Percentiles rank a stretch among this genome's conserved stretches.
These are phyloP conservation scores for Porites divaricata DNA, from an alignment of 92 coral and sea anemone species.

Conservation along the genomic window DNA sequence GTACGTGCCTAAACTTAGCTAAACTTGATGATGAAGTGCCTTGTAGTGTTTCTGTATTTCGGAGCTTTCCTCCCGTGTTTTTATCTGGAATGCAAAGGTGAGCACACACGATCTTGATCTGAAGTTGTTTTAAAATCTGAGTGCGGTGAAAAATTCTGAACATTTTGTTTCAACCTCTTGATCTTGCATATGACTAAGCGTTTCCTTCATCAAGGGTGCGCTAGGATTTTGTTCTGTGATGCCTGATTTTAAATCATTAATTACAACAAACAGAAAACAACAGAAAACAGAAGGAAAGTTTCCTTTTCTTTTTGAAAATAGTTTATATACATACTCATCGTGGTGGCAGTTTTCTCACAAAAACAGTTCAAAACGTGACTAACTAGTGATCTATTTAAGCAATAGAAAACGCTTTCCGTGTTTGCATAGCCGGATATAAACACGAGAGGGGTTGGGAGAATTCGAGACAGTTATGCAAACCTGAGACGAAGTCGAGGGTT, in stretches of 20 bases:
- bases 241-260: not conserved
- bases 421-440: too few species aligned
- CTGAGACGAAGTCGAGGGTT: too few species aligned
- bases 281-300: too few species aligned
- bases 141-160: not conserved
- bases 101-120: not conserved
- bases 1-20: not conserved
- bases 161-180: not conserved
- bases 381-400: too few species aligned
- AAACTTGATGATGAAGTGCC: not conserved
- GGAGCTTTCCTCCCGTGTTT: constrained; percentile 19
- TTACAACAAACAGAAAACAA: not conserved
- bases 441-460: too few species aligned
- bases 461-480: too few species aligned
- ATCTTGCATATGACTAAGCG: not conserved
- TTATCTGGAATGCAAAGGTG: constrained; percentile 19
- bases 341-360: too few species aligned
- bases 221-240: not conserved
- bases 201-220: not conserved
- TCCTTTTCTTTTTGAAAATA: too few species aligned
- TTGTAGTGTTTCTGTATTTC: not conserved
- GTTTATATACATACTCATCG: too few species aligned
- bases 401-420: too few species aligned
- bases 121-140: too few species aligned
- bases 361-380: too few species aligned